Evolutionary conservation across 2,888 invertebrate species (phyloP), one percentile per base, ranked within the genome.

Genomic region (Cistogaster globosa): DNA sequence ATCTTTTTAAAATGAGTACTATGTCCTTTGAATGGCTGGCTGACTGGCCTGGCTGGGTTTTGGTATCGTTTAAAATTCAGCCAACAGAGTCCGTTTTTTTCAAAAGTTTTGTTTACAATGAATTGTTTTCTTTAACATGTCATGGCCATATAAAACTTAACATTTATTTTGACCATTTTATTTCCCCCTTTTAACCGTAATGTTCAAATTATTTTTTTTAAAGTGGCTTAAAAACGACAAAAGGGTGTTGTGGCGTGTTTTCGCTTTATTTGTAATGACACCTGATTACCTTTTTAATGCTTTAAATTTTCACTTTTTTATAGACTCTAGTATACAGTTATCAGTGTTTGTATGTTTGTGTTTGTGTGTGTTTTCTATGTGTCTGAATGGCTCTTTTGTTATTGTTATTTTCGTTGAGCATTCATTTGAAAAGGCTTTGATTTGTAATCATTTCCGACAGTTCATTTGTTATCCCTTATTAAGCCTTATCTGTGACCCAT

Each of bases 261-360:
- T 75, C 58, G 69, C 58, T 84, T 84, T 86, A 87, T 87, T 87
- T 87, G 75, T 80, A 83, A 83, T 81, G 80, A 86, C 86, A 86
- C 87, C 87, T 83, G 86, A 87, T 86, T 87, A 87, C 86, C 87
- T 84, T 82, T 77, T 84, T 86, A 83, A 82, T 76, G 69, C 55
- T 84, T 80, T 77, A 69, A 68, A 53, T 68, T 69, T 79, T 22
- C 38, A 48, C 57, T 42, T 82, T 18, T 65, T 58, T 16, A 42
- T 12, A 42, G 11, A 42, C 42, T 12, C 12, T 12, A 0, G 8
- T 53, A 11, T 62, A 16, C 60, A 16, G 12, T 22, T 26, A 18
- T 32, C 20, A 53, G 38, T 42, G 11, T 42, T 1, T 12, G 26
- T 53, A 11, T 42, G 36, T 48, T 0, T 60, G 18, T 42, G 36